Evolutionary conservation across 2,888 invertebrate species (phyloP).

Genomic region (Miltochrista miniata): DNA sequence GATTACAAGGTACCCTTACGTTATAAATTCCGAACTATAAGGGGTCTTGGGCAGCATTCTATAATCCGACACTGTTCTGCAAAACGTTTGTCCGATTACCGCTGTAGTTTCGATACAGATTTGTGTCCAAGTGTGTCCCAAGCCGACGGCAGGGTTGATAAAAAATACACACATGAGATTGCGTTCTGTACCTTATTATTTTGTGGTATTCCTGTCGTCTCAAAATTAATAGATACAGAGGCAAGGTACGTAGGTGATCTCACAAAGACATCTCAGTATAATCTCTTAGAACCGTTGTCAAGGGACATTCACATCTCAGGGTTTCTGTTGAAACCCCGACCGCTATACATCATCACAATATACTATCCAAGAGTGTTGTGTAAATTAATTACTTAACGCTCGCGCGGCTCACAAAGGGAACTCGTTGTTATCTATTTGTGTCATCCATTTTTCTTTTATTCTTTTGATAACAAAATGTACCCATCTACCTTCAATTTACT

Average conservation of each 20-base stretch:
- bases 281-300: constrained; percentile 33
- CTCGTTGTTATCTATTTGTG: background rate
- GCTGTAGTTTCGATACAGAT: too few species aligned
- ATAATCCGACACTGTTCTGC: too few species aligned
- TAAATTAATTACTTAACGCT: constrained; percentile 34
- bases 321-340: constrained; percentile 26
- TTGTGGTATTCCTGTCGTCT: constrained; percentile 2
- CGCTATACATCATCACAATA: constrained; percentile 28
- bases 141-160: too few species aligned
- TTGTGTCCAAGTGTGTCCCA: too few species aligned
- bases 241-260: constrained; percentile 29
- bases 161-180: too few species aligned
- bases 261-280: constrained; percentile 43
- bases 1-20: too few species aligned
- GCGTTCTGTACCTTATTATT: too few species aligned
- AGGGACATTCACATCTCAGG: constrained; percentile 44
- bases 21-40: too few species aligned
- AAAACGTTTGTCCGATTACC: too few species aligned
- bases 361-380: constrained; percentile 28
- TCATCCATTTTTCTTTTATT: background rate
- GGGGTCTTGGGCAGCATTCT: too few species aligned
- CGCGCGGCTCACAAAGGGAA: constrained; percentile 19
- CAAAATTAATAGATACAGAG: constrained; percentile 2
- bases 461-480: background rate
- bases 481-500: background rate